phyloP scores from a whole-genome alignment of 2,888 invertebrate genomes.

The Conops quadrifasciatus region DNA sequence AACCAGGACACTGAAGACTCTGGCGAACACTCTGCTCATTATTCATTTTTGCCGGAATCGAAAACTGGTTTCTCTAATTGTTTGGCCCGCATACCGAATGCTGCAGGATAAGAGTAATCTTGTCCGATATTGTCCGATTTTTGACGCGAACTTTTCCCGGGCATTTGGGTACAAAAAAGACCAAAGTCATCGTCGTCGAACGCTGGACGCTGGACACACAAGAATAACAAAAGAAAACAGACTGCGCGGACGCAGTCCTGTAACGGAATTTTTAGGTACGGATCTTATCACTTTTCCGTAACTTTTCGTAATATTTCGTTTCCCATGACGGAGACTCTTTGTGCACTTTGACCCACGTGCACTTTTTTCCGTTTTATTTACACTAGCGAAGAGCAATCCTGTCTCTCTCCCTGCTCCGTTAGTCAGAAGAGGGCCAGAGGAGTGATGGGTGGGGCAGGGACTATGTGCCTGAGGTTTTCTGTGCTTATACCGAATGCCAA shows the following conservation, averaged over 20 bases:
- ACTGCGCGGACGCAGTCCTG: conserved; percentile 14
- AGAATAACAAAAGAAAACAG: neutral
- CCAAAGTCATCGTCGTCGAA: conserved; percentile 31
- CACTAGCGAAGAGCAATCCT: too few species aligned
- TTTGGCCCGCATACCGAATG: neutral
- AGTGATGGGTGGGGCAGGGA: neutral
- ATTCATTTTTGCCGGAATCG: neutral
- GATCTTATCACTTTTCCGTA: neutral
- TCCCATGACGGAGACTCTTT: conserved; percentile 25
- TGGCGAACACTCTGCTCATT: conserved; percentile 7
- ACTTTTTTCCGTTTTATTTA: conserved; percentile 23
- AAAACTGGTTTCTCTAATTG: conserved; percentile 25
- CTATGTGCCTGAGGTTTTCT: conserved; percentile 12
- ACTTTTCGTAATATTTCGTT: neutral
- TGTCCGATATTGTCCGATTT: conserved; percentile 13
- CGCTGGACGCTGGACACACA: neutral
- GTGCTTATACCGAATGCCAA: conserved; percentile 14
- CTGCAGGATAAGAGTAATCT: conserved; percentile 20
- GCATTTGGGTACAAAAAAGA: conserved; percentile 31
- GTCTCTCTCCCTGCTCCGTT: conserved; percentile 1
- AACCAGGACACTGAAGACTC: neutral
- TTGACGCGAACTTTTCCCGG: conserved; percentile 19
- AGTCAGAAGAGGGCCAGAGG: neutral
- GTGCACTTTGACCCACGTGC: conserved; percentile 37
- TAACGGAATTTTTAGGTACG: conserved; percentile 28